Percentiles rank a stretch among this genome's conserved stretches.
Evolutionary conservation across 2,888 invertebrate genomes (phyloP).

Genomic region (Neoscelio sp.): DNA sequence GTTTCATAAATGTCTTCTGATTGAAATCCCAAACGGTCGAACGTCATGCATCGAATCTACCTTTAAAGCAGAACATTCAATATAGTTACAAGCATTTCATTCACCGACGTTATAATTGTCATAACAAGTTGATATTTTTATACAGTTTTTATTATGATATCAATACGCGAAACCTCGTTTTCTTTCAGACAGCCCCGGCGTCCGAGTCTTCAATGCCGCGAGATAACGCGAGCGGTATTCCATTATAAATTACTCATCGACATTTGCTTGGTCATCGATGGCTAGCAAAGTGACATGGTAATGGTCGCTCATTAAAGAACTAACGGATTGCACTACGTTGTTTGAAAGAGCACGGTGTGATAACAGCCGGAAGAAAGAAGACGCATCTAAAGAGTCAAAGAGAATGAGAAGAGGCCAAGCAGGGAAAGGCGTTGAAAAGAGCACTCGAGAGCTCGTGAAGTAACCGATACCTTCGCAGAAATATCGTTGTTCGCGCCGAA

Average conservation of each 20-base stretch:
- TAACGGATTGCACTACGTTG: constrained; percentile 72
- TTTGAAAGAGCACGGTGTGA: constrained; percentile 65
- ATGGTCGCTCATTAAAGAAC: constrained; percentile 77
- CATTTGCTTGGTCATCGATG: constrained; percentile 27
- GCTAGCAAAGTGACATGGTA: constrained; percentile 70
- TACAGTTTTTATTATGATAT: too few relatives aligned
- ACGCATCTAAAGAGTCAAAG: constrained; percentile 18
- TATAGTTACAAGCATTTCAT: too few relatives aligned
- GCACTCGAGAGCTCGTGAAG: constrained; percentile 74
- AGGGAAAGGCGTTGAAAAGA: constrained; percentile 74
- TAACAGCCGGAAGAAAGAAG: constrained; percentile 53
- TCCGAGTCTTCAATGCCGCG: too few relatives aligned
- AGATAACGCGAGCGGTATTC: not conserved
- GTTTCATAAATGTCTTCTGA: too few relatives aligned
- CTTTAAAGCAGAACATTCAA: too few relatives aligned
- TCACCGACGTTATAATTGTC: too few relatives aligned
- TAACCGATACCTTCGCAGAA: constrained; percentile 76
- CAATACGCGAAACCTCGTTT: too few relatives aligned
- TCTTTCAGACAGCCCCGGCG: too few relatives aligned
- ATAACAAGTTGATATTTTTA: too few relatives aligned
- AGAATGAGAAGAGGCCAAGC: not conserved
- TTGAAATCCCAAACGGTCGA: not conserved
- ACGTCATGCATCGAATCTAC: not conserved
- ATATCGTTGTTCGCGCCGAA: constrained; percentile 71
- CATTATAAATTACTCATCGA: not conserved